These are phyloP conservation scores for Paracyclopina nana DNA, from an alignment of 1,140 invertebrate genomes.

Conservation along the genomic window DNA sequence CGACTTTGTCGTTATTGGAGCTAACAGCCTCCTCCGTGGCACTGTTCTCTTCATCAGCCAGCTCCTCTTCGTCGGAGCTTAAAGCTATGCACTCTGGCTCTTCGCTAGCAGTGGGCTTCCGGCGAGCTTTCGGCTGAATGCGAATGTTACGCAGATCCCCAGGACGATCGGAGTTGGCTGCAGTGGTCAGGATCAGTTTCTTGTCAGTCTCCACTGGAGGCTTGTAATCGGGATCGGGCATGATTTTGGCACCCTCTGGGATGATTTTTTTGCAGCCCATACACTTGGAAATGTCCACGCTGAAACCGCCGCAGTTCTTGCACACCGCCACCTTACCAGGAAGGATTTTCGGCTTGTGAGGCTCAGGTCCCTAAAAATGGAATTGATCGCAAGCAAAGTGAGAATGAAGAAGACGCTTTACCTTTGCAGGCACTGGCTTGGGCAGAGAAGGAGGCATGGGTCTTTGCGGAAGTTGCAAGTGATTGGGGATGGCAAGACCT, in stretches of 20 bases:
- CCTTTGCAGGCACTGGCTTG: too few relatives aligned
- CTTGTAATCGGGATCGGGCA: slow-evolving; percentile 20
- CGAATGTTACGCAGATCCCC: neutral
- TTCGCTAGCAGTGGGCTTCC: slow-evolving; percentile 5
- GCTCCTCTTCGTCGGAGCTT: slow-evolving; percentile 18
- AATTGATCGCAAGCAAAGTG: too few relatives aligned
- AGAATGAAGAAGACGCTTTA: too few relatives aligned
- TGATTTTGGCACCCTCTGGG: slow-evolving; percentile 31
- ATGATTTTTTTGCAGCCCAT: slow-evolving; percentile 37
- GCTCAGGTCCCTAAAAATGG: too few relatives aligned
- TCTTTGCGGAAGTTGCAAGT: too few relatives aligned
- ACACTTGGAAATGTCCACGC: slow-evolving; percentile 46
- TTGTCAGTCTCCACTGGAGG: too few relatives aligned
- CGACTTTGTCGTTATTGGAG: too few relatives aligned
- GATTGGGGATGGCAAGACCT: too few relatives aligned
- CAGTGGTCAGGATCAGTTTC: neutral
- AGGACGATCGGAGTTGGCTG: neutral
- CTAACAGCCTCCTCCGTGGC: too few relatives aligned
- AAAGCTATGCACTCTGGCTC: slow-evolving; percentile 18
- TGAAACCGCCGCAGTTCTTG: slow-evolving; percentile 44
- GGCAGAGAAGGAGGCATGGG: too few relatives aligned
- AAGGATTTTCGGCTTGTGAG: slow-evolving; percentile 22
- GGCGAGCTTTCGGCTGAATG: neutral
- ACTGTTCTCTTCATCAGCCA: slow-evolving; percentile 13
- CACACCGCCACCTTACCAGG: slow-evolving; percentile 47